These are phyloP conservation scores for Cochlearius cochlearius DNA, from an alignment of 2,113 vertebrate genomes.

Conservation along the genomic window DNA sequence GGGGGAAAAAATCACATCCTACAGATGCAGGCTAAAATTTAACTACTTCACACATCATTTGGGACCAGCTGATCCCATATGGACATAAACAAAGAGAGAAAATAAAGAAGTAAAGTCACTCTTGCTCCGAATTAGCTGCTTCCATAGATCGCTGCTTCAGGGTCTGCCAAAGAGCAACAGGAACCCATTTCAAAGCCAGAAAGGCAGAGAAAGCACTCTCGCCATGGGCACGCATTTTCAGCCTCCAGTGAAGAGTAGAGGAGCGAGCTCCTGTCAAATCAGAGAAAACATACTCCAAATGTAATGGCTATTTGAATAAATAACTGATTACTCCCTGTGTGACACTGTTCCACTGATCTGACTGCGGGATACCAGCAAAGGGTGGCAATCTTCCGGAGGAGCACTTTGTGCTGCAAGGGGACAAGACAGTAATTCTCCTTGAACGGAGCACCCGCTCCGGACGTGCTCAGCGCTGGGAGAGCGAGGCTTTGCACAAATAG, in stretches of 20 bases:
- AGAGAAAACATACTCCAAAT: background rate
- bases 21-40: slow-evolving; percentile 33
- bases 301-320: background rate
- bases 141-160: background rate
- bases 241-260: background rate
- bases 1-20: background rate
- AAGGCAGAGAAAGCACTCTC: background rate
- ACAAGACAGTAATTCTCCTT: background rate
- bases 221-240: background rate
- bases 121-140: background rate
- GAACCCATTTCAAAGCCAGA: slow-evolving; percentile 41
- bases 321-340: background rate
- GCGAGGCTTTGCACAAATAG: background rate
- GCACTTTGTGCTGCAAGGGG: background rate
- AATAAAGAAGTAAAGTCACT: slow-evolving; percentile 43
- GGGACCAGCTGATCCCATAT: slow-evolving; percentile 22
- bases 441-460: background rate
- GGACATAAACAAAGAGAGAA: slow-evolving; percentile 19
- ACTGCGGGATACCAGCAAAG: background rate
- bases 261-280: background rate
- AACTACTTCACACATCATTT: slow-evolving; percentile 24
- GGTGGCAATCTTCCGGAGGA: background rate
- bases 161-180: slow-evolving; percentile 45
- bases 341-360: background rate
- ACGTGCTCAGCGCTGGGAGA: background rate